A percentile compares a stretch with the other conserved stretches of the same genome.
Conservation (phyloP, 2,113 vertebrate genomes). For the Amblyornis subalaris region DNA sequence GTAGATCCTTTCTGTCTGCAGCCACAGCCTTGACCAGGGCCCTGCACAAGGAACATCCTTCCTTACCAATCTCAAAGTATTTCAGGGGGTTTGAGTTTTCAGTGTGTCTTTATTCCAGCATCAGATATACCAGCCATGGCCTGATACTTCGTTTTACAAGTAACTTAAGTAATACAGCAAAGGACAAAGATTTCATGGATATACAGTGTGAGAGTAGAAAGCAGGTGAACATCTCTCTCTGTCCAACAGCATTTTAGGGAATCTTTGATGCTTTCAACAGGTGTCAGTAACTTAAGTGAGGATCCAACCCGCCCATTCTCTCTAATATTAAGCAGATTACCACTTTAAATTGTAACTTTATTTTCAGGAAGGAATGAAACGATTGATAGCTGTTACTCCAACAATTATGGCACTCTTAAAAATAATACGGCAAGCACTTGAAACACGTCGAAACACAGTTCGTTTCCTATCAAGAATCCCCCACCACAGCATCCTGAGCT, state of each 20-base stretch:
- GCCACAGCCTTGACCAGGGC: background rate
- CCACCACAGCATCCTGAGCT: background rate
- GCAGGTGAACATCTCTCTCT: background rate
- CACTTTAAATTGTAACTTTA: background rate
- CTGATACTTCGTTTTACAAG: background rate
- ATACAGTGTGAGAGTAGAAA: background rate
- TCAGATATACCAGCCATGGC: background rate
- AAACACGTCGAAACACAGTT: background rate
- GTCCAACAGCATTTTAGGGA: background rate
- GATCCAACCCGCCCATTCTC: background rate
- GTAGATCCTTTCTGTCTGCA: background rate
- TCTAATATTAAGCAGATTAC: background rate
- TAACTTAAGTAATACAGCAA: rapidly evolving
- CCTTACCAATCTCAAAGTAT: background rate
- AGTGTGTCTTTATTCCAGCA: background rate
- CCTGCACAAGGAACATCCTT: background rate
- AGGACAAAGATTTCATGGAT: background rate
- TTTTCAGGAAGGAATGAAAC: background rate
- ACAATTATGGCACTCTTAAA: background rate
- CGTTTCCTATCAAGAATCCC: background rate
- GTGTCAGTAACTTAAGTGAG: background rate
- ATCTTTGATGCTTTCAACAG: rapidly evolving
- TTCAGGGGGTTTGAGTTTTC: background rate
- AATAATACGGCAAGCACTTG: background rate
- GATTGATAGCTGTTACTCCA: background rate